These are phyloP conservation scores for Drosophila fulvimacula DNA, from an alignment of 2,888 invertebrate genomes.

Conservation along the genomic window DNA sequence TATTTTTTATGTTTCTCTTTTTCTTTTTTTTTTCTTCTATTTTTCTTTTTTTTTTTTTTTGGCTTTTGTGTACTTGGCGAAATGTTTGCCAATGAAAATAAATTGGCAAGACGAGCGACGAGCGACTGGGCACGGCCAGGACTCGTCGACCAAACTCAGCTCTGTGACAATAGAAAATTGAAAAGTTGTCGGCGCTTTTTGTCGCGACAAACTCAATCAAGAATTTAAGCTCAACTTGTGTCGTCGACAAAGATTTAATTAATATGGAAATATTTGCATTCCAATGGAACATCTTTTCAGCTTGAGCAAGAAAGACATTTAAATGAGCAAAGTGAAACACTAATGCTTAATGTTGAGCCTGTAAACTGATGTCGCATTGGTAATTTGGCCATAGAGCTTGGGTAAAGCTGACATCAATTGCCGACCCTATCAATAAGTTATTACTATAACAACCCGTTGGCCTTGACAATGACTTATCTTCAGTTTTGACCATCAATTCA, in stretches of 20 bases:
- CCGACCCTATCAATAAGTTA: not conserved
- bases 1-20: conserved; percentile 11
- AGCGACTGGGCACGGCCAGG: not conserved
- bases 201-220: conserved; percentile 30
- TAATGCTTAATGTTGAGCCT: not conserved
- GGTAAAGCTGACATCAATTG: not conserved
- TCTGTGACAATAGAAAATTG: conserved; percentile 39
- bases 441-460: conserved; percentile 5
- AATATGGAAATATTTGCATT: conserved; percentile 45
- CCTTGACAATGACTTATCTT: conserved; percentile 21
- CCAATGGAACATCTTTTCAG: conserved; percentile 5
- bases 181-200: conserved; percentile 35
- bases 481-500: conserved; percentile 9
- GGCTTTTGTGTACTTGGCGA: conserved; percentile 22
- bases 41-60: no score
- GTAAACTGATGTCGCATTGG: not conserved
- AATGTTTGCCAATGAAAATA: conserved; percentile 56
- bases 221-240: conserved; percentile 33
- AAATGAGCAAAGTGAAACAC: not conserved
- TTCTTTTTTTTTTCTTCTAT: no score
- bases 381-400: not conserved
- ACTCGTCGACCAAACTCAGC: not conserved
- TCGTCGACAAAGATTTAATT: conserved; percentile 46
- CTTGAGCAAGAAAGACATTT: not conserved
- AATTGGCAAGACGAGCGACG: conserved; percentile 36